Conservation (phyloP, 2,113 vertebrate species). For the Thymallus thymallus region DNA sequence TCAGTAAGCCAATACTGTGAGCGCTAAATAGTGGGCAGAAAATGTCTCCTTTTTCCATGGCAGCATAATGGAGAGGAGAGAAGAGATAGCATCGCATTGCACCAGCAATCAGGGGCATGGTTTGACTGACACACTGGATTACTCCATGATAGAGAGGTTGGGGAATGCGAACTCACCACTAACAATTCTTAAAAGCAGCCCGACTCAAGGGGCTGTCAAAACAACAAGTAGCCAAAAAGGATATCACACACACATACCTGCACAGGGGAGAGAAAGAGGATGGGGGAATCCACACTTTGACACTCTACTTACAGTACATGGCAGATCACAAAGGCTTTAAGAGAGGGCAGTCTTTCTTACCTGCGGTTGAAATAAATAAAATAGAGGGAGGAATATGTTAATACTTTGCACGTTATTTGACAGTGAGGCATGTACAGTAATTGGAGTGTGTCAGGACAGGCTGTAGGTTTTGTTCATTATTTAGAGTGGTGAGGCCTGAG, state of each 20-base stretch:
- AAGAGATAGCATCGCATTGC: slow-evolving; percentile 46
- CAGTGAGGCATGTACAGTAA: background rate
- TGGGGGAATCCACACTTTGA: slow-evolving; percentile 36
- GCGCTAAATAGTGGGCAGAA: slow-evolving; percentile 43
- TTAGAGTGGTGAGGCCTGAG: too few relatives aligned
- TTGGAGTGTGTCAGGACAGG: slow-evolving; percentile 34
- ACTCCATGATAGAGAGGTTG: slow-evolving; percentile 48
- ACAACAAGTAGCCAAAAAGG: slow-evolving; percentile 62
- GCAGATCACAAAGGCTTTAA: slow-evolving; percentile 31
- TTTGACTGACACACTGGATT: slow-evolving; percentile 70
- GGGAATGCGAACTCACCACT: slow-evolving; percentile 59
- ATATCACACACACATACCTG: slow-evolving; percentile 28
- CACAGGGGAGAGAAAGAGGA: slow-evolving; percentile 13
- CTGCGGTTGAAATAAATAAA: slow-evolving; percentile 52
- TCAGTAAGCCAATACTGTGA: slow-evolving; percentile 41
- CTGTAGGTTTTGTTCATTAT: slow-evolving; percentile 2
- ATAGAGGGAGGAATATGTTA: slow-evolving; percentile 29
- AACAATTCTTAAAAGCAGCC: slow-evolving; percentile 49
- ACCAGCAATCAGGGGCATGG: slow-evolving; percentile 49
- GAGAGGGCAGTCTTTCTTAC: slow-evolving; percentile 64
- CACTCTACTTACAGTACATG: slow-evolving; percentile 70
- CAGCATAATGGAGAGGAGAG: slow-evolving; percentile 33
- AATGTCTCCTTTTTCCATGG: slow-evolving; percentile 51
- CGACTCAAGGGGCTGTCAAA: slow-evolving; percentile 70
- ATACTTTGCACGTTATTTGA: slow-evolving; percentile 18